Conservation (phyloP, 2,113 vertebrate genomes). For the Paracyprichromis sp. region DNA sequence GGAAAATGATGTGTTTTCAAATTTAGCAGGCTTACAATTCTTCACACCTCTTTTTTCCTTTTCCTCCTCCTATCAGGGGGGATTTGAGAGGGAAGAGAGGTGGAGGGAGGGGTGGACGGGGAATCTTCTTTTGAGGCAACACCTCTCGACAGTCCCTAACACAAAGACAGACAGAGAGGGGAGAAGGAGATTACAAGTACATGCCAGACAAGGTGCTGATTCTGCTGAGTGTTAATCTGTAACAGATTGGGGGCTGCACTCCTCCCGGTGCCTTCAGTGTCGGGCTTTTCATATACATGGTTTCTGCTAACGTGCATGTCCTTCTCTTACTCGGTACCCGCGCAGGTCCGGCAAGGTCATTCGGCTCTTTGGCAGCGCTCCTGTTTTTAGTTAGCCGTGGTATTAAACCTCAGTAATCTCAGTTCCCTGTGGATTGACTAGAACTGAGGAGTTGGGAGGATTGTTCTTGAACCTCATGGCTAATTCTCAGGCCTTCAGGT, state of each 20-base stretch:
- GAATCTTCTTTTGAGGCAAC: slow-evolving; percentile 41
- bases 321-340: not conserved
- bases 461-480: not conserved
- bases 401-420: slow-evolving; percentile 6
- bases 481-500: not conserved
- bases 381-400: not conserved
- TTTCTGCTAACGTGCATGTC: not conserved
- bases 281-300: not conserved
- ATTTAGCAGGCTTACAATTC: not conserved
- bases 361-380: not conserved
- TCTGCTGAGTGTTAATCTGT: slow-evolving; percentile 43
- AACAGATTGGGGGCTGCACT: slow-evolving; percentile 32
- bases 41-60: not conserved
- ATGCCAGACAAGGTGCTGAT: slow-evolving; percentile 47
- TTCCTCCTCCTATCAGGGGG: not conserved
- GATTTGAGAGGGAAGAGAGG: slow-evolving; percentile 3
- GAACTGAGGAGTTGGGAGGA: not conserved
- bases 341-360: not conserved
- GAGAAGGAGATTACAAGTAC: slow-evolving; percentile 36
- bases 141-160: not conserved
- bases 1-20: not conserved
- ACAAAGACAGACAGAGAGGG: slow-evolving; percentile 14
- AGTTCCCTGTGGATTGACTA: not conserved
- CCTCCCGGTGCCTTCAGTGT: not conserved
- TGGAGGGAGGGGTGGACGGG: not conserved